Conservation (phyloP, 2,797 vertebrate genomes). For the Enteromius afrohamiltoni region DNA sequence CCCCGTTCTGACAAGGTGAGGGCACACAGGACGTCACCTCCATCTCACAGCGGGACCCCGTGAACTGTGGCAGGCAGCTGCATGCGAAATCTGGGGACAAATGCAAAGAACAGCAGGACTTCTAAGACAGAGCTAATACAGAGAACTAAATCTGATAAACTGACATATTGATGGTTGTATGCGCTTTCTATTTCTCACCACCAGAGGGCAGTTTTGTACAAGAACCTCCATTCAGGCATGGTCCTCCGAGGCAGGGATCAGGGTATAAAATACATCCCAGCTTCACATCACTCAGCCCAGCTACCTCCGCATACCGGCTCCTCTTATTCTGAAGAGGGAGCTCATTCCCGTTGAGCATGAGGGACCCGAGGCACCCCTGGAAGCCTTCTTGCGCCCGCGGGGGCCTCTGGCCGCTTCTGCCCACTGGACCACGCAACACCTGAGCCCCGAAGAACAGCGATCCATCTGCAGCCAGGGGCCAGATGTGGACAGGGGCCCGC, state of each 20-base stretch:
- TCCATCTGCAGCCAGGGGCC: slow-evolving; percentile 85
- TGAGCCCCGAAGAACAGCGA: slow-evolving; percentile 93
- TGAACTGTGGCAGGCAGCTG: slow-evolving; percentile 89
- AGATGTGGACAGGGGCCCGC: slow-evolving; percentile 87
- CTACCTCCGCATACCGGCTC: slow-evolving; percentile 85
- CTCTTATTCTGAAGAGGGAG: slow-evolving; percentile 90
- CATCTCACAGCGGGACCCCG: slow-evolving; percentile 89
- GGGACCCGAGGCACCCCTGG: slow-evolving; percentile 91
- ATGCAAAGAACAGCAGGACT: background rate
- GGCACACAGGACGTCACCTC: slow-evolving; percentile 91
- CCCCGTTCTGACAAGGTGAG: slow-evolving; percentile 91
- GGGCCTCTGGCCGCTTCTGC: slow-evolving; percentile 72
- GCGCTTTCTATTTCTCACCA: slow-evolving; percentile 76
- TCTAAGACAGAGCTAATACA: background rate
- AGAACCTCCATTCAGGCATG: slow-evolving; percentile 89
- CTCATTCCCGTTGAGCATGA: slow-evolving; percentile 90
- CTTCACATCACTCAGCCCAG: slow-evolving; percentile 88
- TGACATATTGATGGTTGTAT: background rate
- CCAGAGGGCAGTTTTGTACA: slow-evolving; percentile 85
- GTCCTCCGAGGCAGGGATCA: slow-evolving; percentile 87
- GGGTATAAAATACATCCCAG: slow-evolving; percentile 86
- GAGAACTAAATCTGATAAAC: background rate
- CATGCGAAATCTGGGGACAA: slow-evolving; percentile 72
- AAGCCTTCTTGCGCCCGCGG: slow-evolving; percentile 87
- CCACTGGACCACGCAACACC: slow-evolving; percentile 76